Evolutionary conservation across 2,888 invertebrate genomes (phyloP).

Genomic region (Leucophenga maculata): DNA sequence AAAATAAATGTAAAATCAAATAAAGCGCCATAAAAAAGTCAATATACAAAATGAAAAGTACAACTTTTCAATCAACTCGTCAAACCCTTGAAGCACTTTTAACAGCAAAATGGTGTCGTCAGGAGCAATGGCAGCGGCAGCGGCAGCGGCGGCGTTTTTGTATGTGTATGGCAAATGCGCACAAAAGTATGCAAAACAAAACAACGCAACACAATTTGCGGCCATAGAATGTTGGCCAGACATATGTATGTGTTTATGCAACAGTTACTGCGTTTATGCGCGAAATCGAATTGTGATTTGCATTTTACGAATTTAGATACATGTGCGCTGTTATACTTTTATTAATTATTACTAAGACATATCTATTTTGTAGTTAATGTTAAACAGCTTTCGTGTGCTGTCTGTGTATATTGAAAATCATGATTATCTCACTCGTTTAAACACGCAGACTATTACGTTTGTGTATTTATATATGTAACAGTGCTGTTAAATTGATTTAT

Average conservation of each 20-base stretch:
- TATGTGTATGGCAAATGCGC: not conserved
- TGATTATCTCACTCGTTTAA: no score
- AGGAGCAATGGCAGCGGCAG: not conserved
- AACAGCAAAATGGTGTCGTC: not conserved
- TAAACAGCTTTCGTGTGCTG: no score
- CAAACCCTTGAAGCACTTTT: slow-evolving; percentile 17
- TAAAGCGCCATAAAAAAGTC: not conserved
- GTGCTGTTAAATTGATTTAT: not conserved
- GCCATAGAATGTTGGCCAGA: not conserved
- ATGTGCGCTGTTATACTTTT: no score
- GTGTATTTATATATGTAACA: not conserved
- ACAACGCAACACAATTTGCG: not conserved
- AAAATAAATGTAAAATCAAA: not conserved
- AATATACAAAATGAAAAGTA: not conserved
- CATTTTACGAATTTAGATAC: no score
- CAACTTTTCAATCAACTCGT: slow-evolving; percentile 24
- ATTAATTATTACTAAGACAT: no score
- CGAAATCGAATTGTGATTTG: no score
- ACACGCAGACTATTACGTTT: no score
- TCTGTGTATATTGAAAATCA: no score
- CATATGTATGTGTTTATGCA: not conserved
- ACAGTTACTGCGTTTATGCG: no score
- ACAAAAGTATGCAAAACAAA: slow-evolving; percentile 13
- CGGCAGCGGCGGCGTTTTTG: not conserved
- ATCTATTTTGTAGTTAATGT: no score